Conservation (phyloP, 2,888 invertebrate genomes). For the Drosophila rubida region DNA sequence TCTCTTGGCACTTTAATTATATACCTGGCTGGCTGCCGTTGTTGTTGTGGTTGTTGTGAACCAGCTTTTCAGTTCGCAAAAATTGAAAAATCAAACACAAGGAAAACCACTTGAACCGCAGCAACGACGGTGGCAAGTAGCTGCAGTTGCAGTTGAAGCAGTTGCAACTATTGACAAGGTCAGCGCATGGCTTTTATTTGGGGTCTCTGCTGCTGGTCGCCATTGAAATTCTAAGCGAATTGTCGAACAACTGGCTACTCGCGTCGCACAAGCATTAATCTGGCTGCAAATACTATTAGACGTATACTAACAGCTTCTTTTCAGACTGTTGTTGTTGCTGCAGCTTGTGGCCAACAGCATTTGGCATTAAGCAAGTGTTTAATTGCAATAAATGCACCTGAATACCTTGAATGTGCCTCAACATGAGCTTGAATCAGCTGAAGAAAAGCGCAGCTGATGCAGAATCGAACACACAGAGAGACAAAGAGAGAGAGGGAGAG, state of each 20-base stretch:
- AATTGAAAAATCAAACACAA: conserved; percentile 82
- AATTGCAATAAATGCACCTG: conserved; percentile 80
- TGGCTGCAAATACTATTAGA: conserved; percentile 8
- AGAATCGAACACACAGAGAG: conserved; percentile 1
- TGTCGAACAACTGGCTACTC: conserved; percentile 9
- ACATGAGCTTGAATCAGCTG: conserved; percentile 49
- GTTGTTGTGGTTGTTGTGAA: not conserved
- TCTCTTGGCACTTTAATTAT: conserved; percentile 61
- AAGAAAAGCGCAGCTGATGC: not conserved
- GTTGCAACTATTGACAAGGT: conserved; percentile 65
- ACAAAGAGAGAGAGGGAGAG: not conserved
- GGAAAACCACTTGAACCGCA: conserved; percentile 82
- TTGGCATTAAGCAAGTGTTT: conserved; percentile 76
- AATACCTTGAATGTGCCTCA: conserved; percentile 67
- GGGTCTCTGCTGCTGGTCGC: conserved; percentile 65
- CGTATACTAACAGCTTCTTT: conserved; percentile 33
- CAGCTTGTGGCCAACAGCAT: conserved; percentile 45
- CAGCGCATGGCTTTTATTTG: conserved; percentile 73
- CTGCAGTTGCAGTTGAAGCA: conserved; percentile 26
- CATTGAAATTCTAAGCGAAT: conserved; percentile 65
- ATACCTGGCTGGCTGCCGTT: conserved; percentile 11
- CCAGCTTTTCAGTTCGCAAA: conserved; percentile 3
- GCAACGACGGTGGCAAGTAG: conserved; percentile 37
- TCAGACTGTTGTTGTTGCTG: conserved; percentile 30
- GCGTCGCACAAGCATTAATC: conserved; percentile 26